Conservation (phyloP, 2,113 vertebrate genomes). For the Axis porcinus region DNA sequence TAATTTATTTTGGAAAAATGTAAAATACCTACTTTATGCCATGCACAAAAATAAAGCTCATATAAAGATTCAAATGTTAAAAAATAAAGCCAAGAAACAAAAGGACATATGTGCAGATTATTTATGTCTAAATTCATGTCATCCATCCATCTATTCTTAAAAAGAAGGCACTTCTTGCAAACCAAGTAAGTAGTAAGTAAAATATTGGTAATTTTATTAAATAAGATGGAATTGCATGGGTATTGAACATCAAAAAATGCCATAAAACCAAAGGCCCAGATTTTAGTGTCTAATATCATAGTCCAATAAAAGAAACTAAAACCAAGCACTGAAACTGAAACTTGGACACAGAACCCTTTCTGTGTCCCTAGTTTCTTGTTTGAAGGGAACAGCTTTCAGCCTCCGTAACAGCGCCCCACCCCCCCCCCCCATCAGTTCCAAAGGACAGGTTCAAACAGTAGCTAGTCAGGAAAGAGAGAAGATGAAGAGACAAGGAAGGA, state of each 20-base stretch:
- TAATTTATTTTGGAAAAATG: not conserved
- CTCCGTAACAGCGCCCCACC: not conserved
- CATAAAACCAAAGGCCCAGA: not conserved
- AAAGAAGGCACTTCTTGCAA: not conserved
- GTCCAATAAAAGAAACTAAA: not conserved
- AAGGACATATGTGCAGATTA: not conserved
- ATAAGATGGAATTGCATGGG: not conserved
- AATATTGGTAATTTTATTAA: not conserved
- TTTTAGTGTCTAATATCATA: not conserved
- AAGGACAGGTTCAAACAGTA: not conserved
- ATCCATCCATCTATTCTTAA: not conserved
- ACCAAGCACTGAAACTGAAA: not conserved
- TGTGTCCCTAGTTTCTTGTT: not conserved
- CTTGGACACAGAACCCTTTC: not conserved
- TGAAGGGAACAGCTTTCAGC: not conserved
- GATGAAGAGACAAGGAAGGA: not conserved
- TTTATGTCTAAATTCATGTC: not conserved
- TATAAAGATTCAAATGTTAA: conserved; percentile 1
- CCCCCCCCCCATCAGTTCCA: not conserved
- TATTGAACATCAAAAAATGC: not conserved
- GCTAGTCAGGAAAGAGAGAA: not conserved
- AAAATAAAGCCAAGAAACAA: not conserved
- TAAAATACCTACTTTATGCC: not conserved
- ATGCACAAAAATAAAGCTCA: not conserved
- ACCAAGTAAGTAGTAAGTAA: not conserved